A percentile compares a stretch with the other conserved stretches of the same genome.
Conservation (phyloP, 2,113 vertebrate species). For the Naja naja region DNA sequence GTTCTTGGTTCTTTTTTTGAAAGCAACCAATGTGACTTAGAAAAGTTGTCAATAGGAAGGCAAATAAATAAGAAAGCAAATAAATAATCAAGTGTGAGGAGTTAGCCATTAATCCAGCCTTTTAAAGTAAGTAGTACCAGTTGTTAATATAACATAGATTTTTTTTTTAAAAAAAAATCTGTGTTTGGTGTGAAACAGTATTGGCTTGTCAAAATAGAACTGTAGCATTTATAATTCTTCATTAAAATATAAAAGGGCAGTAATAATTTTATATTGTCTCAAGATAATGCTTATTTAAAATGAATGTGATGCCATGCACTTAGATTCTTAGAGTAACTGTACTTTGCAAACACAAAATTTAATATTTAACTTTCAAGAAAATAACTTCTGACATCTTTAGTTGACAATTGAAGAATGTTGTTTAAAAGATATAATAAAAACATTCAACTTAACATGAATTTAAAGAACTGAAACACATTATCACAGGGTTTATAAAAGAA, state of each 20-base stretch:
- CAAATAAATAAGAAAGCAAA: not conserved
- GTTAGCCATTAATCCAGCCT: conserved; percentile 30
- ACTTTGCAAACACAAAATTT: conserved; percentile 41
- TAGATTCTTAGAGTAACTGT: conserved; percentile 43
- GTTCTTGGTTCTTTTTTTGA: conserved; percentile 40
- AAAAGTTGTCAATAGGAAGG: conserved; percentile 3
- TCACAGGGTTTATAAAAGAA: conserved; percentile 29
- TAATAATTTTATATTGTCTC: conserved; percentile 7
- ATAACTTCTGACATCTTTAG: conserved; percentile 27
- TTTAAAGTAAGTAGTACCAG: conserved; percentile 29
- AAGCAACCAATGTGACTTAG: conserved; percentile 33
- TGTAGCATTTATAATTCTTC: not conserved
- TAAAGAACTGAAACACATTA: conserved; percentile 23
- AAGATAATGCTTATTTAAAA: conserved; percentile 38
- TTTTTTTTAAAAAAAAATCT: conserved; percentile 1
- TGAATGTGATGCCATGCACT: conserved; percentile 17
- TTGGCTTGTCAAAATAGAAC: not conserved
- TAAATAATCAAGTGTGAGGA: conserved; percentile 9
- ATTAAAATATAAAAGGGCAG: not conserved
- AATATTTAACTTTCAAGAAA: conserved; percentile 50
- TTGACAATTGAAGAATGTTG: conserved; percentile 6
- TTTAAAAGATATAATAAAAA: not conserved
- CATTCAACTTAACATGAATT: not conserved
- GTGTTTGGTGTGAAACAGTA: not conserved
- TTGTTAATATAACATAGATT: conserved; percentile 38